Percentiles rank a stretch among this genome's conserved stretches.
Evolutionary conservation across 2,113 vertebrate species (phyloP).

Genomic region (Anoplopoma fimbria): DNA sequence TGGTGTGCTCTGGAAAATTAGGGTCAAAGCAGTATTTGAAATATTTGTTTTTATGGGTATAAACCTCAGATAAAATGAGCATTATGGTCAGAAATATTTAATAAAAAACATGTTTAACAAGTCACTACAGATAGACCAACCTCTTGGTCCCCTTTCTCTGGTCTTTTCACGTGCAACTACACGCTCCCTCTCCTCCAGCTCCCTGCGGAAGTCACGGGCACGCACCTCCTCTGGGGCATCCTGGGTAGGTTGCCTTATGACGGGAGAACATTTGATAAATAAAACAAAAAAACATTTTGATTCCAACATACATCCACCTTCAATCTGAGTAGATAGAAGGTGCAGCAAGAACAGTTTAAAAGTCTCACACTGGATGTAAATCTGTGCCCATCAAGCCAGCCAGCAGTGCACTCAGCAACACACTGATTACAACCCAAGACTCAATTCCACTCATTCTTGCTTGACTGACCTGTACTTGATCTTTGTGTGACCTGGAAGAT

Average conservation of each 20-base stretch:
- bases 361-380: neutral
- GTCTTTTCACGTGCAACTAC: conserved; percentile 92
- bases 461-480: conserved; percentile 93
- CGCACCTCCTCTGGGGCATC: conserved; percentile 97
- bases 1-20: conserved; percentile 90
- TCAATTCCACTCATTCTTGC: neutral
- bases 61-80: neutral
- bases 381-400: neutral
- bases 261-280: neutral
- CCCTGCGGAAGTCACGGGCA: conserved; percentile 95
- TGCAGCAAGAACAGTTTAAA: neutral
- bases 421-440: neutral
- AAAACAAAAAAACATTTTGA: neutral
- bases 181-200: conserved; percentile 95
- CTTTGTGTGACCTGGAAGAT: conserved; percentile 97
- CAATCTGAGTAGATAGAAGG: neutral
- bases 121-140: conserved; percentile 71
- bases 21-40: neutral
- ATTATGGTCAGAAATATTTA: neutral
- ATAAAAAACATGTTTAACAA: neutral
- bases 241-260: conserved; percentile 92
- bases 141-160: conserved; percentile 92
- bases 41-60: neutral
- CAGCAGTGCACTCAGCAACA: neutral
- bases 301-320: neutral